These are phyloP conservation scores for Semaprochilodus insignis DNA, from an alignment of 2,797 vertebrate species.

Conservation along the genomic window DNA sequence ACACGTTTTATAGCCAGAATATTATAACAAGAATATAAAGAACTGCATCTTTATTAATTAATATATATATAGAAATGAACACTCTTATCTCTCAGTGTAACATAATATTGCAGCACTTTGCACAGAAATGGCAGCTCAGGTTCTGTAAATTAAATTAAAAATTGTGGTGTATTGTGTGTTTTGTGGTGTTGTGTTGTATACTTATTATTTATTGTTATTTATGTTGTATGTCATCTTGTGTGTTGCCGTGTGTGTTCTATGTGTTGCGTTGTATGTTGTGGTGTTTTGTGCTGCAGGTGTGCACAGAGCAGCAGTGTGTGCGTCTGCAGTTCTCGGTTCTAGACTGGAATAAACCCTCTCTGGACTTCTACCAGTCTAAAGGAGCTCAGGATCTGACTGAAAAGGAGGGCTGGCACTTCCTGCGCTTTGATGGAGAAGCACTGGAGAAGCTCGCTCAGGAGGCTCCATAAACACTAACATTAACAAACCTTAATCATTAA, in stretches of 20 bases:
- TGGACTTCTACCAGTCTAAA: constrained; percentile 81
- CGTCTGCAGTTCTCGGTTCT: constrained; percentile 79
- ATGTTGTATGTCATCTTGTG: too few species aligned
- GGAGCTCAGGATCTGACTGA: constrained; percentile 82
- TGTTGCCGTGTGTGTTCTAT: neutral
- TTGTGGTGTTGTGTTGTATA: too few species aligned
- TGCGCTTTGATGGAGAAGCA: constrained; percentile 76
- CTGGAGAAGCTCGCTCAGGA: constrained; percentile 74
- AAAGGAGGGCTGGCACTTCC: constrained; percentile 81
- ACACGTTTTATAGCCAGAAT: too few species aligned
- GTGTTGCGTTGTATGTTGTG: neutral
- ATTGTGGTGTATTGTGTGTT: neutral
- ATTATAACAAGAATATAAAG: too few species aligned
- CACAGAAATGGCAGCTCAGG: too few species aligned
- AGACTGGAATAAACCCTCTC: constrained; percentile 80
- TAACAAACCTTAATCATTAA: too few species aligned
- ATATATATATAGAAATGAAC: too few species aligned
- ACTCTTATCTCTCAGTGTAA: too few species aligned
- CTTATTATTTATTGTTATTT: too few species aligned
- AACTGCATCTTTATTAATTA: too few species aligned
- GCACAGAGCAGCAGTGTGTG: constrained; percentile 76
- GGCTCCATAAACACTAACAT: constrained; percentile 45
- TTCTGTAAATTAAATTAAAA: too few species aligned
- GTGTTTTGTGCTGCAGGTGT: constrained; percentile 70
- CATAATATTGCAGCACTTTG: too few species aligned